Conservation (phyloP, 2,888 invertebrate genomes). For the Parelbella ahira region DNA sequence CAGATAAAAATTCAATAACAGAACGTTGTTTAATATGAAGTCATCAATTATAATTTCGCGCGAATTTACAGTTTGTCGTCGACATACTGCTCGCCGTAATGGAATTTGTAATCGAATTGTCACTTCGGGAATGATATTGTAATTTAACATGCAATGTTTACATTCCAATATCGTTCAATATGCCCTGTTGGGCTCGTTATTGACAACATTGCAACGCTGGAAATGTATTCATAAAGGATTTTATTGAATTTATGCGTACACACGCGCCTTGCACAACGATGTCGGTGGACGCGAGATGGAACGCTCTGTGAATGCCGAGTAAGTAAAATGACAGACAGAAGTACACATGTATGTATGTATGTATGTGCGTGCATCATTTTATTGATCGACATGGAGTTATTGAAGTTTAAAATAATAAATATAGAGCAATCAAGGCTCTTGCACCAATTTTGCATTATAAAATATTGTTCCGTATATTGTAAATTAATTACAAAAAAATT, state of each 20-base stretch:
- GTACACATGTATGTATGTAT: no score
- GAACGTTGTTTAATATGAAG: constrained; percentile 26
- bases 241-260: constrained; percentile 63
- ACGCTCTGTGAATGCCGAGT: constrained; percentile 44
- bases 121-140: constrained; percentile 14
- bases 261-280: constrained; percentile 42
- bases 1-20: constrained; percentile 21
- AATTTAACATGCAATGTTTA: constrained; percentile 17
- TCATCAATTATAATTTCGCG: constrained; percentile 25
- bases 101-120: constrained; percentile 11
- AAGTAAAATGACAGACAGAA: constrained; percentile 25
- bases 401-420: no score
- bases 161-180: constrained; percentile 22
- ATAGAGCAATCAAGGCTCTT: no score
- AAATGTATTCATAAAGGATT: constrained; percentile 47
- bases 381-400: no score
- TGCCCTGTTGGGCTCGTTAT: constrained; percentile 12
- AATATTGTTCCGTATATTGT: no score
- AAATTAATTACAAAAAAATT: no score
- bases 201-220: constrained; percentile 36
- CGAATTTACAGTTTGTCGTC: constrained; percentile 8
- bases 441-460: no score
- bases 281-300: constrained; percentile 35
- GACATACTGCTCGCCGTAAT: constrained; percentile 8
- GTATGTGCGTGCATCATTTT: no score